Conservation (phyloP, 2,113 vertebrate species). For the Callithrix jacchus region DNA sequence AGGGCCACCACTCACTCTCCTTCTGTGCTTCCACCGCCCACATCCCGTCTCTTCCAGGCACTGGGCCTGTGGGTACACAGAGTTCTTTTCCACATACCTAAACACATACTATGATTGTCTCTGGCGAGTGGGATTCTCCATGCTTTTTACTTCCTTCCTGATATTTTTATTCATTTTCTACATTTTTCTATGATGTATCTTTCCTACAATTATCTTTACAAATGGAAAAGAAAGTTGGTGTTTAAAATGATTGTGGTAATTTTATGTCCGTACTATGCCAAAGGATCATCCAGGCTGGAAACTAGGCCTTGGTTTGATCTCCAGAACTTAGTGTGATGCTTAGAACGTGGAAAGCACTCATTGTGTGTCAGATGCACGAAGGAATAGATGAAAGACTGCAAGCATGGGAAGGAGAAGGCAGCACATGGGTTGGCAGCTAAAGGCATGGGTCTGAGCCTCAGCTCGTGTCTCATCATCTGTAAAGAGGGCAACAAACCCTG, state of each 20-base stretch:
- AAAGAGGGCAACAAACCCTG: background rate
- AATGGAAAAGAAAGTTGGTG: background rate
- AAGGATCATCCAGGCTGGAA: background rate
- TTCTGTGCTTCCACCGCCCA: background rate
- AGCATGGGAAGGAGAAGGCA: background rate
- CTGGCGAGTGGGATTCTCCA: background rate
- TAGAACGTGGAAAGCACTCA: background rate
- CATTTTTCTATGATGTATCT: background rate
- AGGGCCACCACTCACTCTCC: background rate
- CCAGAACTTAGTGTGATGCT: background rate
- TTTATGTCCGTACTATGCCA: background rate
- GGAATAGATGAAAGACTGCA: background rate
- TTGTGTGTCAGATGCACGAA: background rate
- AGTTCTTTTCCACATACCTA: background rate
- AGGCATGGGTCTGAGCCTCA: background rate
- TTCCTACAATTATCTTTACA: background rate
- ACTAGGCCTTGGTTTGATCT: background rate
- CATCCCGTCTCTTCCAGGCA: background rate
- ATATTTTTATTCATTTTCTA: background rate
- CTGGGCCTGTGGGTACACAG: rapidly evolving
- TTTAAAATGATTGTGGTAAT: background rate
- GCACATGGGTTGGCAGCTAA: background rate
- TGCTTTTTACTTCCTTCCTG: background rate
- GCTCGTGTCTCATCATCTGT: background rate
- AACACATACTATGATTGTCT: background rate